Evolutionary conservation across 2,113 vertebrate genomes (phyloP).

Genomic region (Sigmodon hispidus): DNA sequence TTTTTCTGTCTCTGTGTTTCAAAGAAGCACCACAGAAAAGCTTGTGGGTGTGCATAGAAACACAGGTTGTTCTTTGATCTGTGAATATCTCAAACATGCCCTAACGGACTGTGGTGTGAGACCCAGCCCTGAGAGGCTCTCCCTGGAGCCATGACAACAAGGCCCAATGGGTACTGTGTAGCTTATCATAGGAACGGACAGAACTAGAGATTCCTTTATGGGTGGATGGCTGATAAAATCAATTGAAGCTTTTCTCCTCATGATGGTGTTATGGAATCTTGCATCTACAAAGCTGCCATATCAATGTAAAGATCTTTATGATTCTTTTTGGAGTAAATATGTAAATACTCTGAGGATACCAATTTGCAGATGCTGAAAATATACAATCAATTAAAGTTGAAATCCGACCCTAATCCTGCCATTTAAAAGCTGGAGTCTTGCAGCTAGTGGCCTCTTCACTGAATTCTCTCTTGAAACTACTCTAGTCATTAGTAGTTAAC

Average conservation of each 20-base stretch:
- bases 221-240: constrained; percentile 13
- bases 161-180: not conserved
- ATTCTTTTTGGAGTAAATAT: constrained; percentile 14
- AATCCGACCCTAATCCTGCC: not conserved
- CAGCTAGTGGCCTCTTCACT: not conserved
- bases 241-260: not conserved
- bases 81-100: not conserved
- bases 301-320: constrained; percentile 5
- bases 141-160: not conserved
- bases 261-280: not conserved
- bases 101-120: not conserved
- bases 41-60: not conserved
- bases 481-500: not conserved
- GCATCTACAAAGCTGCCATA: not conserved
- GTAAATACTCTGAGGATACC: not conserved
- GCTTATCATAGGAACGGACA: not conserved
- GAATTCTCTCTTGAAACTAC: not conserved
- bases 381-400: not conserved
- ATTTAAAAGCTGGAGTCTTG: not conserved
- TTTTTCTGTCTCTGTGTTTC: not conserved
- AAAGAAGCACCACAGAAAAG: not conserved
- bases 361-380: constrained; percentile 9
- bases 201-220: not conserved
- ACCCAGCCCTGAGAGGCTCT: not conserved
- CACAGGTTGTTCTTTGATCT: not conserved